phyloP scores from a whole-genome alignment of 2,113 vertebrate genomes.

The Pionites leucogaster region DNA sequence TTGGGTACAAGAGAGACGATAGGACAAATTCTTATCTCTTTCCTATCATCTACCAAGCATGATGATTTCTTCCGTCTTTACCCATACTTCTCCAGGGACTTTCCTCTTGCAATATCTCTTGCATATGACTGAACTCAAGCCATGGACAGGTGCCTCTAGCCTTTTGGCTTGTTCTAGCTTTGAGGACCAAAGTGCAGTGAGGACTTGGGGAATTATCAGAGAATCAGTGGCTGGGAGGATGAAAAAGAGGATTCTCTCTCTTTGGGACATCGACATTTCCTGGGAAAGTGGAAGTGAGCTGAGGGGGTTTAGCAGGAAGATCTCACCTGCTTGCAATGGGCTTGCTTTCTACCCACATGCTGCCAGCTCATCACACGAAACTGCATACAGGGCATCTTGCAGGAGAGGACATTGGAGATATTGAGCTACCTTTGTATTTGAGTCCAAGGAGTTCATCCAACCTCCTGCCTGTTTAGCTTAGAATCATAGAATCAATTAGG shows the following conservation, averaged over 20 bases:
- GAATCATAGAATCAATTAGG: not conserved
- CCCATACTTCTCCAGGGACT: not conserved
- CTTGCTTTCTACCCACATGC: not conserved
- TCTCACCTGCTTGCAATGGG: not conserved
- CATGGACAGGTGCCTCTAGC: not conserved
- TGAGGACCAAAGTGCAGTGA: not conserved
- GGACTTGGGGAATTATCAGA: not conserved
- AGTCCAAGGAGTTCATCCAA: not conserved
- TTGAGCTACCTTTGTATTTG: not conserved
- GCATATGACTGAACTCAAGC: not conserved
- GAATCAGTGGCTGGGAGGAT: not conserved
- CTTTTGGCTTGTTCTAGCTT: not conserved
- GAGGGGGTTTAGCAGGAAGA: not conserved
- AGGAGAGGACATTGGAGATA: not conserved
- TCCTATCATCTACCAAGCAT: not conserved
- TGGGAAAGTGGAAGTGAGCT: not conserved
- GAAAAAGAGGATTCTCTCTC: not conserved
- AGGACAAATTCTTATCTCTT: not conserved
- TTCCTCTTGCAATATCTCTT: not conserved
- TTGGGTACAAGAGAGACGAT: not conserved
- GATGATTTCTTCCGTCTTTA: not conserved
- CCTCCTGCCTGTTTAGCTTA: not conserved
- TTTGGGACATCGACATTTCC: not conserved
- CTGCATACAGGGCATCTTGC: accelerated
- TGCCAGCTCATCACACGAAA: not conserved